Evolutionary conservation across 2,113 vertebrate genomes (phyloP).

Genomic region (Chionodraco myersi): DNA sequence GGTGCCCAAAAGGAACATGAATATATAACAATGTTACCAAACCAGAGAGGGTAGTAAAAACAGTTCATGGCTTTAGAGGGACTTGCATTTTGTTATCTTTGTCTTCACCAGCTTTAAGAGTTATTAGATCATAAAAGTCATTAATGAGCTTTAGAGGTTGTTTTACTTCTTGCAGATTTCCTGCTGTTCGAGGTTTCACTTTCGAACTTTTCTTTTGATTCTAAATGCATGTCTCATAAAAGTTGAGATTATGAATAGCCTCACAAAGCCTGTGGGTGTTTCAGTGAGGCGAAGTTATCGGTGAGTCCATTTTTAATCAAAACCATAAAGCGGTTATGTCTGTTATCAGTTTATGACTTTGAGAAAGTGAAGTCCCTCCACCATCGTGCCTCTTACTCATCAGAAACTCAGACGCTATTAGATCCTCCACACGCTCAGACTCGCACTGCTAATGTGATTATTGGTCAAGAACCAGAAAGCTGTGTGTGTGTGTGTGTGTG

Average conservation of each 20-base stretch:
- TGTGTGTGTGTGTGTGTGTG: not conserved
- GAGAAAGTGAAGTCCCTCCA: slow-evolving; percentile 33
- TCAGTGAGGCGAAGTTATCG: not conserved
- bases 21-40: too few species aligned
- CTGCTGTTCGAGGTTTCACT: too few species aligned
- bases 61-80: too few species aligned
- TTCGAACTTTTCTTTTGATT: not conserved
- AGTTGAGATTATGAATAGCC: not conserved
- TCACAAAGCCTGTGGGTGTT: not conserved
- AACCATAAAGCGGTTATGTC: slow-evolving; percentile 2
- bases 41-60: too few species aligned
- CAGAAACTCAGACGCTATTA: slow-evolving; percentile 59
- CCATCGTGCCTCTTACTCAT: slow-evolving; percentile 58
- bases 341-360: slow-evolving; percentile 35
- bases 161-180: not conserved
- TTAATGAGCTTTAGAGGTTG: not conserved
- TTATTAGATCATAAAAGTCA: not conserved
- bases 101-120: not conserved
- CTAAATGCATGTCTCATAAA: not conserved
- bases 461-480: slow-evolving; percentile 42
- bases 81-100: too few species aligned
- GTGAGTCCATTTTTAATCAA: not conserved
- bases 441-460: slow-evolving; percentile 59
- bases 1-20: too few species aligned
- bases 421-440: slow-evolving; percentile 45